Base-by-base conservation (phyloP, 2,888 invertebrate species). In the Stomorhina lunata region DNA sequence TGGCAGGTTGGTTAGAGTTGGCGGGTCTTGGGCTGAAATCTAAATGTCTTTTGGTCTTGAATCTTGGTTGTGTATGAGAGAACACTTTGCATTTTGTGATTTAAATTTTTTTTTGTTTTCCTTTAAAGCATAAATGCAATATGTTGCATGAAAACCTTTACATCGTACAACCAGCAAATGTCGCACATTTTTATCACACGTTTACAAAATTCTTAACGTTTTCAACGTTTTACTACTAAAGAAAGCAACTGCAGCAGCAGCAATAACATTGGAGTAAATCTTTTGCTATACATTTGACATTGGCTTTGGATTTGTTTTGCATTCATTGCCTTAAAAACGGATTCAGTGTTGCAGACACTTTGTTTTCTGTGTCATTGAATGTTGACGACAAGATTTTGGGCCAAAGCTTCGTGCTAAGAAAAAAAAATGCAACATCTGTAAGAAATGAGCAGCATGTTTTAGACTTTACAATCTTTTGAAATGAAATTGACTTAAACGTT, bases 141-240 rank as follows among this genome's bases (percentile, higher is more conserved):
- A 83, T 65, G 76, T 83, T 83, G 73, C 50, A 68, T 9, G 48
- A 34, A 65, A 80, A 68, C 66, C 50, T 43, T 73, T 63, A 61
- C n/a, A n/a, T n/a, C n/a, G n/a, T n/a, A n/a, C 53, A 77, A 15
- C 65, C 45, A 66, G 59, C 27, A 68, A 89, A 89, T 89, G 89
- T 89, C 88, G 87, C 89, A 89, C 88, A 88, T 88, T 89, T 89
- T 89, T 89, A 89, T 88, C 89, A 87, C 84, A 87, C 88, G 89
- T 89, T 88, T 87, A 87, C 86, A 86, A 88, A 88, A 89, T 89
- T 88, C 86, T 86, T 87, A 85, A 87, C 87, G 89, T 88, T 73
- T 81, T 76, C 53, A 77, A 71, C 71, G 37, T 61, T 63, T 61
- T 88, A 87, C 87, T 87, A 68, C 63, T 75, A 22, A 71, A n/a